Evolutionary conservation across 2,113 vertebrate genomes (phyloP).

Genomic region (Cyanoramphus novaezelandiae): DNA sequence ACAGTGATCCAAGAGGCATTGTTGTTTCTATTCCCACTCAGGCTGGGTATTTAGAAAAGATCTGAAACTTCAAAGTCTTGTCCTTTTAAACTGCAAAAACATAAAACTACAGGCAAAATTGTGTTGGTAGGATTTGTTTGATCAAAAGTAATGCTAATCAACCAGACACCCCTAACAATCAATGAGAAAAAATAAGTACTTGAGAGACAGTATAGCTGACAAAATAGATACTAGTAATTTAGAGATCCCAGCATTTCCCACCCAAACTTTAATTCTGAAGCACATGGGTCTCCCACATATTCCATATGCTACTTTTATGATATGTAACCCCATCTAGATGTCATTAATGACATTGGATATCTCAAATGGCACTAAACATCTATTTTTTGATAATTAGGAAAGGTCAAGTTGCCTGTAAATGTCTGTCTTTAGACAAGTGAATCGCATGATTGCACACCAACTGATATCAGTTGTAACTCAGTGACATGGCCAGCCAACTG

Average conservation of each 20-base stretch:
- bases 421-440: background rate
- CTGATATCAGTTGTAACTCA: background rate
- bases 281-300: background rate
- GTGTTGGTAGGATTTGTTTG: background rate
- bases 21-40: background rate
- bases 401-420: background rate
- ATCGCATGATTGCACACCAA: background rate
- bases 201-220: background rate
- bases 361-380: background rate
- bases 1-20: background rate
- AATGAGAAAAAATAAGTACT: background rate
- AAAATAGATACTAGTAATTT: background rate
- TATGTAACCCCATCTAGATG: background rate
- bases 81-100: background rate
- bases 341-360: background rate
- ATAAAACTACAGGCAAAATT: background rate
- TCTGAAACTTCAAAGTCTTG: background rate
- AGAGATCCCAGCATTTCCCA: background rate
- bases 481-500: background rate
- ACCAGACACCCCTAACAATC: background rate
- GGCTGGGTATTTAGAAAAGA: background rate
- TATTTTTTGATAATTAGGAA: background rate
- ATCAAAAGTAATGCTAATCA: slow-evolving; percentile 10
- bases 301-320: background rate
- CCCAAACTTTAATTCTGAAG: background rate